Conservation (phyloP, 53 echinoderm and acorn worm genomes). For the Glandiceps talaboti region DNA sequence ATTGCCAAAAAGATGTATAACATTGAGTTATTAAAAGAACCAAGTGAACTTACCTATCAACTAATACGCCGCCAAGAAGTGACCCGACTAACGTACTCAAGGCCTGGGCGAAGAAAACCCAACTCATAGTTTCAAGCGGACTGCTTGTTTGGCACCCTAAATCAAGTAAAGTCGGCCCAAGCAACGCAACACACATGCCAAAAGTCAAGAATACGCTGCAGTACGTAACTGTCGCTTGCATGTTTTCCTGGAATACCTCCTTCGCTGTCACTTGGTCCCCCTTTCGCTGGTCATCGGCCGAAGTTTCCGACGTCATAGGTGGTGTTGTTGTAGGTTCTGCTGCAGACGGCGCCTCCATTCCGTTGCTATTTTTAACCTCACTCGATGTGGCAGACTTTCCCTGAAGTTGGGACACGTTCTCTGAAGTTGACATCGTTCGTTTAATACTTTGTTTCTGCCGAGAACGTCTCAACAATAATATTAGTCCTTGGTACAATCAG, state of each 20-base stretch:
- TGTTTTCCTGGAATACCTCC: constrained; percentile 44
- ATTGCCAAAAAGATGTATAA: too few relatives aligned
- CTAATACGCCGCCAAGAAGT: constrained; percentile 84
- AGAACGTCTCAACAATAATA: too few relatives aligned
- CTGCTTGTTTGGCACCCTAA: constrained; percentile 83
- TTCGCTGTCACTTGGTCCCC: neutral
- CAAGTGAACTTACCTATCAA: constrained; percentile 96
- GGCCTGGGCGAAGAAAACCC: constrained; percentile 79
- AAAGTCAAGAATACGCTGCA: constrained; percentile 98
- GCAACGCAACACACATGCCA: constrained; percentile 96
- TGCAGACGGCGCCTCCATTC: too few relatives aligned
- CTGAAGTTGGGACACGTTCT: too few relatives aligned
- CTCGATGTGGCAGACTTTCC: too few relatives aligned
- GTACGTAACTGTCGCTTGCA: constrained; percentile 85
- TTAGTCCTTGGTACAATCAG: too few relatives aligned
- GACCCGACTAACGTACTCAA: constrained; percentile 91
- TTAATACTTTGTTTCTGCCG: too few relatives aligned
- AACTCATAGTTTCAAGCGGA: constrained; percentile 74
- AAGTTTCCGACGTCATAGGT: neutral
- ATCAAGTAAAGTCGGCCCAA: constrained; percentile 88
- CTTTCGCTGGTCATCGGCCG: neutral
- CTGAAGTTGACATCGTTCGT: too few relatives aligned
- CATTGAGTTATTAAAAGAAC: too few relatives aligned
- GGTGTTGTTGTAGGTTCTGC: too few relatives aligned
- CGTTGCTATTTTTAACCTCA: too few relatives aligned